Percentiles rank a stretch among this genome's conserved stretches.
phyloP scores from a whole-genome alignment of 2,888 invertebrate species.

The Acanthosepion lycidas region DNA sequence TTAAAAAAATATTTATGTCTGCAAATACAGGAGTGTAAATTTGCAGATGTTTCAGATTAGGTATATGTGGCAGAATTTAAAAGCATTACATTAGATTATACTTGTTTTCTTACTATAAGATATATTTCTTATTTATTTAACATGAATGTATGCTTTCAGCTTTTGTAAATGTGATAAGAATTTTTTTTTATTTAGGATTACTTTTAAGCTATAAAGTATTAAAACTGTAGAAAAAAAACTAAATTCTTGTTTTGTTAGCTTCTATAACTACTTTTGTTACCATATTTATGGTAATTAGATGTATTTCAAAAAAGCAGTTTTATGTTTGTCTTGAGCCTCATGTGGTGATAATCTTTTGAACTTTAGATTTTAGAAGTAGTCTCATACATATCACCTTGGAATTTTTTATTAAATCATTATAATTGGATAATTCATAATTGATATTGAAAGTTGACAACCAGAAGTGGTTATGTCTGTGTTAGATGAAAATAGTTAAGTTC shows the following conservation, averaged over 20 bases:
- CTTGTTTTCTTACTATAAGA: no score
- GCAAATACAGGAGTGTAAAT: not conserved
- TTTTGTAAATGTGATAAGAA: not conserved
- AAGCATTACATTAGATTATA: no score
- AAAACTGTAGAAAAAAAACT: no score
- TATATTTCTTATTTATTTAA: not conserved
- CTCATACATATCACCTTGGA: not conserved
- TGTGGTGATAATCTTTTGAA: not conserved
- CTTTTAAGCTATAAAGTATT: not conserved
- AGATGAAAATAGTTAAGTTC: no score
- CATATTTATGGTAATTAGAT: not conserved
- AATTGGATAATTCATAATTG: no score
- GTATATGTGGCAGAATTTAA: not conserved
- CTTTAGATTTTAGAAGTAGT: not conserved
- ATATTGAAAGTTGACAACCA: no score
- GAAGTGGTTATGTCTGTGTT: no score
- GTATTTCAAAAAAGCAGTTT: not conserved
- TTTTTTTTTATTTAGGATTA: not conserved
- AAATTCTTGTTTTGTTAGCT: no score
- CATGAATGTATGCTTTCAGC: not conserved
- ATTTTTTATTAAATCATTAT: no score
- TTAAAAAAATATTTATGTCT: not conserved
- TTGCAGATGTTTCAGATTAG: slow-evolving; percentile 2
- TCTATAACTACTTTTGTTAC: no score
- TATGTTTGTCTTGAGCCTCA: not conserved